Base-by-base conservation (phyloP, 2,888 invertebrate genomes). In the Alcis repandata region DNA sequence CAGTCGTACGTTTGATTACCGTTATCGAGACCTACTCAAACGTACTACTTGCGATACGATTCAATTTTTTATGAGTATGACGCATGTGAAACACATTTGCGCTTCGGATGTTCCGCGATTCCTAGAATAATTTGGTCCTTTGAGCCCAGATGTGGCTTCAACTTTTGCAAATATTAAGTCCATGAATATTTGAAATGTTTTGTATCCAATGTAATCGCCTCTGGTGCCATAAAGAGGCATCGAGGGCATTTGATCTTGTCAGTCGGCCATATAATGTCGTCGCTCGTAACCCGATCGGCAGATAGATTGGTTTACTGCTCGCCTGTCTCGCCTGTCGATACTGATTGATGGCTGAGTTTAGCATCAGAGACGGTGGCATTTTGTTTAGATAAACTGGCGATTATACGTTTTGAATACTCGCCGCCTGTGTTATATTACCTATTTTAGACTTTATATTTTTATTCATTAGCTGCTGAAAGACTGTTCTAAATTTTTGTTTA, bases 61-160 rank as follows among this genome's bases (percentile, higher is more conserved):
- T 59, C 15, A 59, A 78, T 86, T 85, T 83, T 81, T 81, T 78
- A 77, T 80, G 6, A 38, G 73, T 73, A 83, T 89, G 89, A 89
- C 87, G 84, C 86, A 88, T 83, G 72, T 75, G 72, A 72, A 69
- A 64, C 75, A 77, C 63, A 69, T 70, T 64, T 56, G 17, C 27
- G 53, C 59, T 41, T 45, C 43, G 63, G 63, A 68, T 60, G 58
- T 52, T 45, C 51, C 41, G 52, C 59, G 33, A 67, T 79, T 78
- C 77, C 73, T 71, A 63, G 75, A 78, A 75, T 71, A 69, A 68
- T 73, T 72, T 67, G 46, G 67, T 74, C 76, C 74, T 74, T 70
- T 65, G 43, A 63, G 64, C 62, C 74, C 66, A 70, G 61, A 63
- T 63, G 65, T 54, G 53, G 22, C 17, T 27, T 13, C 41, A 32